phyloP scores from a whole-genome alignment of 2,113 vertebrate species.

The Perccottus glenii region DNA sequence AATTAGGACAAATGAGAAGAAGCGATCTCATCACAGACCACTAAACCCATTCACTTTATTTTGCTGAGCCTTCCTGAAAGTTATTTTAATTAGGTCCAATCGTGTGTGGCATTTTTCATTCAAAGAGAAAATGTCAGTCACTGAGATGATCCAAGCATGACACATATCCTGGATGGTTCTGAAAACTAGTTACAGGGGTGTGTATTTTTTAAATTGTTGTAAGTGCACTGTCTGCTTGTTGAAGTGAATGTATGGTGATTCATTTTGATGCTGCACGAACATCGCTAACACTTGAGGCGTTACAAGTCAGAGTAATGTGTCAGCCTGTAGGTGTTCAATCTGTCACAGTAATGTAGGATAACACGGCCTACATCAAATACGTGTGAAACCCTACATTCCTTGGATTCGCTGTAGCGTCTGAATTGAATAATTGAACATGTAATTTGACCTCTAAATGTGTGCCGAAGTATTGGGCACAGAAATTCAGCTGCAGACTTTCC shows the following conservation, averaged over 20 bases:
- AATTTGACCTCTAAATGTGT: no score
- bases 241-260: slow-evolving; percentile 32
- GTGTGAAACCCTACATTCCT: no score
- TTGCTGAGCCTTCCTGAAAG: slow-evolving; percentile 52
- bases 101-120: slow-evolving; percentile 42
- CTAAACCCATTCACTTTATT: slow-evolving; percentile 69
- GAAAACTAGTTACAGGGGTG: no score
- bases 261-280: slow-evolving; percentile 28
- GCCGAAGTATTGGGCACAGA: no score
- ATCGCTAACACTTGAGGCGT: slow-evolving; percentile 27
- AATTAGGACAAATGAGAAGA: slow-evolving; percentile 58
- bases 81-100: slow-evolving; percentile 69
- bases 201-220: no score
- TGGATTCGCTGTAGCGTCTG: no score
- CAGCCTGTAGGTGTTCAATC: slow-evolving; percentile 35
- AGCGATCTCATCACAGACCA: slow-evolving; percentile 69
- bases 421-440: no score
- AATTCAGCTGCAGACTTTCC: no score
- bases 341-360: background rate
- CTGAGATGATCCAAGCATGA: slow-evolving; percentile 24
- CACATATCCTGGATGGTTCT: slow-evolving; percentile 13
- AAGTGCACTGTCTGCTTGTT: no score
- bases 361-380: slow-evolving; percentile 2
- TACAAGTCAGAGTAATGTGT: slow-evolving; percentile 20
- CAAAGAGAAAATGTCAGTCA: slow-evolving; percentile 26